A percentile compares a stretch with the other conserved stretches of the same genome.
These are phyloP conservation scores for Cynopterus sphinx DNA, from an alignment of 2,797 vertebrate genomes.

Conservation along the genomic window DNA sequence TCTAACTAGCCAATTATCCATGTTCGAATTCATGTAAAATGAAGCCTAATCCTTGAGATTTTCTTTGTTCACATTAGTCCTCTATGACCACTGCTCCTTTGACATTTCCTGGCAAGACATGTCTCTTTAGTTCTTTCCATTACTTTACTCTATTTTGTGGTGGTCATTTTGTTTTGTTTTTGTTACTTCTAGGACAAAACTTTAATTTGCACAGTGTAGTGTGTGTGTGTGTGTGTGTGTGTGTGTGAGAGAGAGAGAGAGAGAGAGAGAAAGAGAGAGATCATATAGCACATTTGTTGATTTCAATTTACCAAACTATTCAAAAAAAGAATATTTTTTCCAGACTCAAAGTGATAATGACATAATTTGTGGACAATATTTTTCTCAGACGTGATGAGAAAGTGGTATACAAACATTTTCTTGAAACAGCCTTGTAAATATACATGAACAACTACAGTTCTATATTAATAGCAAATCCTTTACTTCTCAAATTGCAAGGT, in stretches of 20 bases:
- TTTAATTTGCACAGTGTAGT: background rate
- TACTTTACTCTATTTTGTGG: background rate
- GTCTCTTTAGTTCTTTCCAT: background rate
- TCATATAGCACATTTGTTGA: background rate
- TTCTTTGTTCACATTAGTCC: background rate
- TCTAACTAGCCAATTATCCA: background rate
- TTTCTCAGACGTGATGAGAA: conserved; percentile 19
- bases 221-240: background rate
- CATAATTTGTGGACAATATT: background rate
- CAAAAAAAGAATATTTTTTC: background rate
- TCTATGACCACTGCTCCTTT: background rate
- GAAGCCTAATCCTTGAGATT: background rate
- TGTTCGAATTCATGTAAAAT: background rate
- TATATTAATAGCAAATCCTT: background rate
- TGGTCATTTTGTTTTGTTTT: background rate
- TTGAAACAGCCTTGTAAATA: conserved; percentile 56
- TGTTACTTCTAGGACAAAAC: background rate
- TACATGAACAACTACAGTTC: background rate
- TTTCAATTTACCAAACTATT: conserved; percentile 25
- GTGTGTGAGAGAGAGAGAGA: background rate
- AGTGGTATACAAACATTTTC: background rate
- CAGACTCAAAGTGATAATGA: background rate
- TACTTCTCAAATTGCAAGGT: background rate
- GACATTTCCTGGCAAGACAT: no score
- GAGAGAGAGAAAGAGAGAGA: no score